phyloP scores from a whole-genome alignment of 2,113 vertebrate species.

The Saimiri boliviensis region DNA sequence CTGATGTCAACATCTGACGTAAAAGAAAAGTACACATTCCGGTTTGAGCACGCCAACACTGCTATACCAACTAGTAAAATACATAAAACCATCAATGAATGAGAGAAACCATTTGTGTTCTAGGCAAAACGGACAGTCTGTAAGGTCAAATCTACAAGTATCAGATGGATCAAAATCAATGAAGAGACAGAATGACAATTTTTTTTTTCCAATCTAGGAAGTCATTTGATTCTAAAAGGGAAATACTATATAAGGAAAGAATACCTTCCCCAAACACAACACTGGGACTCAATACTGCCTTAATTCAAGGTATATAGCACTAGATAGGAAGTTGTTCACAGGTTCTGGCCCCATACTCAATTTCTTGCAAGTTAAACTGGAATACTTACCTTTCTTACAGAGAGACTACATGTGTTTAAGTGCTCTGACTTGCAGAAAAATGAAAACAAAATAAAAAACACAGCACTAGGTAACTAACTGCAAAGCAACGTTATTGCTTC shows the following conservation, averaged over 20 bases:
- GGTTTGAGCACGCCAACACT: constrained; percentile 20
- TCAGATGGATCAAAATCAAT: neutral
- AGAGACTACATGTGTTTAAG: constrained; percentile 37
- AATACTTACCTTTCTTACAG: constrained; percentile 51
- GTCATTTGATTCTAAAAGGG: neutral
- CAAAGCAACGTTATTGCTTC: neutral
- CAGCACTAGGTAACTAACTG: neutral
- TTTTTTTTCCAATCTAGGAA: neutral
- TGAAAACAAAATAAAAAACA: neutral
- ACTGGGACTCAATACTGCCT: neutral
- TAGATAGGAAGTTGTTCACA: neutral
- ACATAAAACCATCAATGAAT: neutral
- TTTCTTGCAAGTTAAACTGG: neutral
- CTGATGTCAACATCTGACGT: constrained; percentile 21
- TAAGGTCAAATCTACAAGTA: neutral
- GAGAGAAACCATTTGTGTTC: neutral
- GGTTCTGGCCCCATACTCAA: neutral
- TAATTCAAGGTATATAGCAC: neutral
- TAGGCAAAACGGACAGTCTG: neutral
- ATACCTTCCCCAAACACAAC: neutral
- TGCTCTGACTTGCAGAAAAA: constrained; percentile 40
- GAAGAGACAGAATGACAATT: neutral
- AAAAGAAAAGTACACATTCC: constrained; percentile 36
- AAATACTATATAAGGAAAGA: neutral
- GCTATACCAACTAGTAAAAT: constrained; percentile 4